A percentile compares a stretch with the other conserved stretches of the same genome.
Evolutionary conservation across 2,888 invertebrate species (phyloP).

Genomic region (Dicyrtomina minuta): DNA sequence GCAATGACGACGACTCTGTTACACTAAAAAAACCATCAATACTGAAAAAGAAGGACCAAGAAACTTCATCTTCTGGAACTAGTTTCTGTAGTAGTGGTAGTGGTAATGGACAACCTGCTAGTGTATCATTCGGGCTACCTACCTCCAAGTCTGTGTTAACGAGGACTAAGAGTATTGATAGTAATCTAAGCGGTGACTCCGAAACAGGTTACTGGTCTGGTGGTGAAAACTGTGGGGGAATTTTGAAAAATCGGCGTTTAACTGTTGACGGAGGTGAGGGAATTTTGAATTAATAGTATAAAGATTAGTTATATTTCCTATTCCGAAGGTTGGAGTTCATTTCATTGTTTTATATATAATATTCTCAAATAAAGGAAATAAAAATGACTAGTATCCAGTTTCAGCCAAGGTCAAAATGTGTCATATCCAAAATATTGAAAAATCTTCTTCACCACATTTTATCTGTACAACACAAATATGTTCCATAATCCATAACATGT

Average conservation of each 20-base stretch:
- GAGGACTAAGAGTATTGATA: conserved; percentile 39
- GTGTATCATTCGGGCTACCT: conserved; percentile 40
- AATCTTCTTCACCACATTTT: no score
- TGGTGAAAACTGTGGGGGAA: conserved; percentile 31
- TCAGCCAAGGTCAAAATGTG: no score
- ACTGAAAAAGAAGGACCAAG: conserved; percentile 41
- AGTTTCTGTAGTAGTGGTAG: conserved; percentile 19
- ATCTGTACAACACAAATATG: no score
- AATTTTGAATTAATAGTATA: conserved; percentile 2
- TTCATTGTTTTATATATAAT: not conserved
- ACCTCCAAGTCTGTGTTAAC: conserved; percentile 34
- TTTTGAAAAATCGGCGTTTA: conserved; percentile 25
- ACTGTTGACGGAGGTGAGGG: conserved; percentile 27
- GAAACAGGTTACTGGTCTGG: conserved; percentile 46
- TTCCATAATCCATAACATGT: no score
- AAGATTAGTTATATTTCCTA: no score
- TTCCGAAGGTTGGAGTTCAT: no score
- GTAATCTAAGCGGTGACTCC: conserved; percentile 38
- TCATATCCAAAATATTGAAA: no score
- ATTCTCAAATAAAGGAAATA: no score
- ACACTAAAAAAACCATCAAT: conserved; percentile 40
- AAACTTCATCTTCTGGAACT: conserved; percentile 6
- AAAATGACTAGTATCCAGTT: no score
- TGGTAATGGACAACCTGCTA: conserved; percentile 20
- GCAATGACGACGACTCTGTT: conserved; percentile 13